These are phyloP conservation scores for Apis florea DNA, from an alignment of 1,140 invertebrate species.

Conservation along the genomic window DNA sequence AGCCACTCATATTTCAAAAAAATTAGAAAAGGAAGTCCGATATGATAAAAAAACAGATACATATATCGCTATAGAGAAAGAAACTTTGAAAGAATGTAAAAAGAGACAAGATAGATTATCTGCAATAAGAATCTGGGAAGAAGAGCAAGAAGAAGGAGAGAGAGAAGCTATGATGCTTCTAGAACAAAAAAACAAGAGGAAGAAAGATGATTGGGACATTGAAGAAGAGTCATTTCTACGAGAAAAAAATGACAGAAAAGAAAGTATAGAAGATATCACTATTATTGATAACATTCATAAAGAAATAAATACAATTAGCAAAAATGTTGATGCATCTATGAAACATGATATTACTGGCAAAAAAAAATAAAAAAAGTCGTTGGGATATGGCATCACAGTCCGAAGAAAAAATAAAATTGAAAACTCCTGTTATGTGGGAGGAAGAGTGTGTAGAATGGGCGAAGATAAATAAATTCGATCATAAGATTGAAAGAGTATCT, in stretches of 20 bases:
- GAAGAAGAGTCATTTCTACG: constrained; percentile 47
- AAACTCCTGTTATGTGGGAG: constrained; percentile 74
- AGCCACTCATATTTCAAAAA: constrained; percentile 54
- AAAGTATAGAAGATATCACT: not conserved
- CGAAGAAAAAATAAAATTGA: constrained; percentile 66
- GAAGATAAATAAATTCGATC: constrained; percentile 54
- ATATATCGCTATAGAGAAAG: constrained; percentile 75
- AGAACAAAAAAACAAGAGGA: constrained; percentile 55
- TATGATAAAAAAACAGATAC: constrained; percentile 77
- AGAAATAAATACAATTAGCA: not conserved
- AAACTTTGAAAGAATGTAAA: constrained; percentile 67
- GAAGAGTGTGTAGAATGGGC: constrained; percentile 73
- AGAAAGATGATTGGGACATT: constrained; percentile 65
- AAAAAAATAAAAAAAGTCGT: constrained; percentile 66
- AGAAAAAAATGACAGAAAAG: constrained; percentile 24
- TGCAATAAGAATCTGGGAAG: constrained; percentile 77
- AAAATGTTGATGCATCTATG: constrained; percentile 15
- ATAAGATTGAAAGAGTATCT: constrained; percentile 26
- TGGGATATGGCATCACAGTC: constrained; percentile 71
- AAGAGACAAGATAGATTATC: constrained; percentile 68
- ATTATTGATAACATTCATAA: constrained; percentile 14
- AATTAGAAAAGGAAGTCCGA: constrained; percentile 71
- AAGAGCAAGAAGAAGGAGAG: constrained; percentile 77
- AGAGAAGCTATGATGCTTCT: constrained; percentile 70
- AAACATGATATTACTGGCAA: constrained; percentile 37